Evolutionary conservation across 2,888 invertebrate genomes (phyloP).

Genomic region (Xylota sylvarum): DNA sequence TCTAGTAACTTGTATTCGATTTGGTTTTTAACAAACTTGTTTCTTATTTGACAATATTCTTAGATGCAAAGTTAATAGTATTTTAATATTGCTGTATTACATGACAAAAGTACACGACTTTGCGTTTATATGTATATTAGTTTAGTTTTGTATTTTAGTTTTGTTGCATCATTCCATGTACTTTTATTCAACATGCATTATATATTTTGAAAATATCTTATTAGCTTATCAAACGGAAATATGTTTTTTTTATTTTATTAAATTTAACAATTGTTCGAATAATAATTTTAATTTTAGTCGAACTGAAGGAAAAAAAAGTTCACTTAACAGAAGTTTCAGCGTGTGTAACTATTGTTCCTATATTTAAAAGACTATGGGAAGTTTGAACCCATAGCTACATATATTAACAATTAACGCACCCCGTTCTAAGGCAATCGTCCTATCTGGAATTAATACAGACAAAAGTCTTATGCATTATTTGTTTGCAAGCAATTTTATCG

Average conservation of each 20-base stretch:
- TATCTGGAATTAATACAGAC: no score
- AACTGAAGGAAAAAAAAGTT: background rate
- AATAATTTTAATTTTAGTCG: background rate
- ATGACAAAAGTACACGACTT: constrained; percentile 48
- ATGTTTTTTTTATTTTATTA: background rate
- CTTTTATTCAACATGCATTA: constrained; percentile 16
- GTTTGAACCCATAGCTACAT: no score
- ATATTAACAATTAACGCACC: no score
- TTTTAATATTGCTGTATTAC: constrained; percentile 28
- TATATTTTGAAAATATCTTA: background rate
- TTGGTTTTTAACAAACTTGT: constrained; percentile 36
- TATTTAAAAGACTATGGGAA: no score
- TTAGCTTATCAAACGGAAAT: constrained; percentile 1
- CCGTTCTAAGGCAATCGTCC: no score
- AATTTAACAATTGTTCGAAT: no score
- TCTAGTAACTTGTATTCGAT: constrained; percentile 29
- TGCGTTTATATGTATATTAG: constrained; percentile 30
- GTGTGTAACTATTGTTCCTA: no score
- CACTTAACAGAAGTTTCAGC: background rate
- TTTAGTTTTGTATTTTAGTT: constrained; percentile 48
- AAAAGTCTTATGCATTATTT: no score
- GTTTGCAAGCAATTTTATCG: no score
- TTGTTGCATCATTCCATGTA: constrained; percentile 62
- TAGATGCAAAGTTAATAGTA: constrained; percentile 29
- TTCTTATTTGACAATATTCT: constrained; percentile 8